Evolutionary conservation across 2,888 invertebrate species (phyloP), one percentile per base, ranked within the genome.

Genomic region (Tubulanus polymorphus): DNA sequence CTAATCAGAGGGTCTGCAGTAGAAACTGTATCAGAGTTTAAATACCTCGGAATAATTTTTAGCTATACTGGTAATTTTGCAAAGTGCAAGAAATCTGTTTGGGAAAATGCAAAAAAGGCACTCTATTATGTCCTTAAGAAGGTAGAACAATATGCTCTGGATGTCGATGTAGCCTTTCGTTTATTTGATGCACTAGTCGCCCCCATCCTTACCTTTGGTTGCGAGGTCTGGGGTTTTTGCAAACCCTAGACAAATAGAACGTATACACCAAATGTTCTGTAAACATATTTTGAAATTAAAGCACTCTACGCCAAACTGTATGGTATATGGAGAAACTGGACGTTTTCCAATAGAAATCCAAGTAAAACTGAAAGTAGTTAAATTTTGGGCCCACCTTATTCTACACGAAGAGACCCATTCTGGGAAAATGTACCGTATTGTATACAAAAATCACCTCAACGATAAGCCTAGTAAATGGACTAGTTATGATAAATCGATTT

Each of bases 271-370:
- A 6, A 48, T 27, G 6, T 48, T 48, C 20, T 25, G 12, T 8
- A 48, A 48, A 48, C 15, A 6, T 18, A 29, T 48, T 15, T 25
- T 48, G 23, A 50, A 50, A 35, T 25, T 32, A 15, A 50, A 10
- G 10, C 23, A 15, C 6, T 50, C 50, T 32, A 15, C 50, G 5
- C 27, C 15, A 27, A 37, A 8, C 23, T 5, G 23, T 20, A 50
- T 50, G 50, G 50, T 50, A 15, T 32, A 37, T 50, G 32, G 50
- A 10, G 50, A 50, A 20, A 6, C 20, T 10, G 50, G 50, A 6
- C 23, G 32, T 10, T 50, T 27, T 32, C 50, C 50, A 6, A 5
- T 50, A 6, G 12, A 37, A 8, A 15, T 50, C n/a, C 12, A 15
- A 15, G 23, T 50, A 15, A 50, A 50, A 50, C 20, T 27, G n/a